A percentile compares a stretch with the other conserved stretches of the same genome.
phyloP scores from a whole-genome alignment of 2,888 invertebrate species.

The Eurytoma californica region DNA sequence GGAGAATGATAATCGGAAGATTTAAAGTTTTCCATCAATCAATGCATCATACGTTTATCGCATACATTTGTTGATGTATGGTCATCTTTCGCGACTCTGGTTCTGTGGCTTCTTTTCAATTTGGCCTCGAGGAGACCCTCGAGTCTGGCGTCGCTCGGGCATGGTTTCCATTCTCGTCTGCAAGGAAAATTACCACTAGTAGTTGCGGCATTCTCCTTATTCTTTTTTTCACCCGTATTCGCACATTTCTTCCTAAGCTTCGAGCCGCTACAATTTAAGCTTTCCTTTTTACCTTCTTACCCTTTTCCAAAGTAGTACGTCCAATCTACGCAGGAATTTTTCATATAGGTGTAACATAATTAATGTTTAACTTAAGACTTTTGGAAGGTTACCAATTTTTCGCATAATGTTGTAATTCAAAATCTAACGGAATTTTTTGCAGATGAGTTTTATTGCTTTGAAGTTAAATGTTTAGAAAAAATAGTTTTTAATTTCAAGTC shows the following conservation, averaged over 20 bases:
- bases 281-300: too few species aligned
- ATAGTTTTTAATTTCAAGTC: background rate
- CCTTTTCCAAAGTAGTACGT: too few species aligned
- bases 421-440: too few species aligned
- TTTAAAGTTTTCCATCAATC: constrained; percentile 32
- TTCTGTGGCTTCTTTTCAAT: constrained; percentile 63
- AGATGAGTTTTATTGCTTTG: too few species aligned
- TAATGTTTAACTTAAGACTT: too few species aligned
- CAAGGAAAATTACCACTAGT: constrained; percentile 41
- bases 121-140: constrained; percentile 35
- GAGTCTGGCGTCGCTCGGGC: constrained; percentile 12
- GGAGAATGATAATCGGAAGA: too few species aligned
- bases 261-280: background rate
- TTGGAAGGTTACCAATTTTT: too few species aligned
- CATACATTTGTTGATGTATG: constrained; percentile 10
- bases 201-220: background rate
- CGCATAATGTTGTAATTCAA: too few species aligned
- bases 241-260: background rate
- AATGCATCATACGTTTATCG: constrained; percentile 12
- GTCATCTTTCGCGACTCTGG: constrained; percentile 4
- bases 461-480: background rate
- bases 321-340: too few species aligned
- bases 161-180: constrained; percentile 23
- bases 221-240: background rate
- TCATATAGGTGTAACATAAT: too few species aligned